phyloP scores from a whole-genome alignment of 2,797 vertebrate genomes.

The Enteromius fasciolatus region DNA sequence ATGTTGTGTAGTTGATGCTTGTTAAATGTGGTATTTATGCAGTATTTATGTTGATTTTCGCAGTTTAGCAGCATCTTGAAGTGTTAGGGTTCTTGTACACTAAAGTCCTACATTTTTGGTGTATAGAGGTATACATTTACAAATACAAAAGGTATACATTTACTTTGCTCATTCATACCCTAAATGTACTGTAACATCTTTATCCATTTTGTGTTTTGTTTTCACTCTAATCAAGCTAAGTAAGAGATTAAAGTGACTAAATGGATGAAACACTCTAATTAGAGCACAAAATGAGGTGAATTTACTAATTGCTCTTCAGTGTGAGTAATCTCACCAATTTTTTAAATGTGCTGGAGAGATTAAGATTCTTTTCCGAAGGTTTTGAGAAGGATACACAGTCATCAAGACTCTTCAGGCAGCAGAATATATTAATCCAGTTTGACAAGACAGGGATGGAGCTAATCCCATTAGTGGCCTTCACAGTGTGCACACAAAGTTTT shows the following conservation, averaged over 20 bases:
- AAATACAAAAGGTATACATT: not conserved
- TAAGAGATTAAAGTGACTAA: slow-evolving; percentile 40
- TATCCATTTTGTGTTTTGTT: not conserved
- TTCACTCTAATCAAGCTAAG: slow-evolving; percentile 49
- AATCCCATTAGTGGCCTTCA: slow-evolving; percentile 79
- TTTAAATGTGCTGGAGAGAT: slow-evolving; percentile 69
- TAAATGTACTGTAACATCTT: not conserved
- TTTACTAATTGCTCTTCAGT: slow-evolving; percentile 61
- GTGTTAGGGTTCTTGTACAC: not conserved
- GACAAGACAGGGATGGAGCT: slow-evolving; percentile 75
- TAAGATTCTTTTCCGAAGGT: slow-evolving; percentile 66
- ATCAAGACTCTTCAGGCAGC: slow-evolving; percentile 68
- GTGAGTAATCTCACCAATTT: slow-evolving; percentile 64
- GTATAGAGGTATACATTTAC: too few species aligned
- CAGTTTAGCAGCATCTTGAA: not conserved
- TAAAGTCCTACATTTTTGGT: too few species aligned
- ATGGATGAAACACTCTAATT: slow-evolving; percentile 54
- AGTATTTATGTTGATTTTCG: slow-evolving; percentile 21
- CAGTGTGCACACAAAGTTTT: slow-evolving; percentile 66
- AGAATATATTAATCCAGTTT: slow-evolving; percentile 77
- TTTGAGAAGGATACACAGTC: slow-evolving; percentile 56
- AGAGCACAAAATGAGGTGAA: slow-evolving; percentile 51
- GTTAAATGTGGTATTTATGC: slow-evolving; percentile 22
- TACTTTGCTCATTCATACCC: not conserved
- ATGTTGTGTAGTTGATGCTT: slow-evolving; percentile 31